Conservation (phyloP, 2,797 vertebrate species). For the Nothura maculosa region DNA sequence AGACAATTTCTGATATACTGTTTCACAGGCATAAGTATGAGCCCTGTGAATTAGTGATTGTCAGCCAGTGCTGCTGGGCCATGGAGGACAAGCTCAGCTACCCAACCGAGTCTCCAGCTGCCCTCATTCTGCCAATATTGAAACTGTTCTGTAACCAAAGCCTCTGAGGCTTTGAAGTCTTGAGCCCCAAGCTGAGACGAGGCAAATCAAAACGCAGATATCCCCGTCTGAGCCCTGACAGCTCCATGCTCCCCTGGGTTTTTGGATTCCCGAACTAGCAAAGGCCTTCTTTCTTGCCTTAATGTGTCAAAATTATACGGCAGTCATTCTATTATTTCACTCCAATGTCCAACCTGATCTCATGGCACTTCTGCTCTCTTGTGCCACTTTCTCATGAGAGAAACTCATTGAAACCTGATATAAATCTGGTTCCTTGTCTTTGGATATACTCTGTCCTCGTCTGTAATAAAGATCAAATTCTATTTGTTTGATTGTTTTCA, state of each 20-base stretch:
- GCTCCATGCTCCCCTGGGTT: background rate
- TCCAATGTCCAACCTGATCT: background rate
- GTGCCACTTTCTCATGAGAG: background rate
- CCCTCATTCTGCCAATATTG: background rate
- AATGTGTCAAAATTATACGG: background rate
- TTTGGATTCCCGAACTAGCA: background rate
- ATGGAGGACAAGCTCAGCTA: background rate
- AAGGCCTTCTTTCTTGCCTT: background rate
- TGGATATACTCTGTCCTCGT: fast-evolving
- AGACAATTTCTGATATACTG: background rate
- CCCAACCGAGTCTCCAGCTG: background rate
- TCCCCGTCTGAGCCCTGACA: background rate
- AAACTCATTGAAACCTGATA: background rate
- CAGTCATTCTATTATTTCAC: background rate
- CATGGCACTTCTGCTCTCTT: background rate
- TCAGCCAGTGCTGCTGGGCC: background rate
- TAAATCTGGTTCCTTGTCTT: background rate
- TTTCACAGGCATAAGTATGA: background rate
- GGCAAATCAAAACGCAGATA: background rate
- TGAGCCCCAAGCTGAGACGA: background rate
- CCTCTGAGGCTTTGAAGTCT: background rate
- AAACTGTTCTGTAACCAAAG: background rate
- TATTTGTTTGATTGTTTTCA: background rate
- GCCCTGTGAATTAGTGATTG: background rate
- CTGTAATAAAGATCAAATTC: background rate